Evolutionary conservation across 2,797 vertebrate species (phyloP).

Genomic region (Sitta carolinensis): DNA sequence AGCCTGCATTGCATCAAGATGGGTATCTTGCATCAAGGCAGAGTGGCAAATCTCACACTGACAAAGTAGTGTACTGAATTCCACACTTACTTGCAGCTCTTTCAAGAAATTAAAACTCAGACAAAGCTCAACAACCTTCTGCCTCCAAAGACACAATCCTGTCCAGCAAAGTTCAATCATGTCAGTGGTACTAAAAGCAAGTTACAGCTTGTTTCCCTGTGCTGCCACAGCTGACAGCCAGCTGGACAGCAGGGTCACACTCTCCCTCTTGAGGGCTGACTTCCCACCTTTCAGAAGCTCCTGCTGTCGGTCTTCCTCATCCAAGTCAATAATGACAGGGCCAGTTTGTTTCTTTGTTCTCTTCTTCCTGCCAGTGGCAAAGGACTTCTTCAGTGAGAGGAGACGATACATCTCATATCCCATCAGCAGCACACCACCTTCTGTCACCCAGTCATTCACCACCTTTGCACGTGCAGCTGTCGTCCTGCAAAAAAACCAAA

Average conservation of each 20-base stretch:
- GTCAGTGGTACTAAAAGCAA: neutral
- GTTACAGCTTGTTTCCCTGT: neutral
- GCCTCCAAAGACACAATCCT: neutral
- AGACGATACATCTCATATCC: slow-evolving; percentile 99
- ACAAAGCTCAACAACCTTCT: neutral
- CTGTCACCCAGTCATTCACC: slow-evolving; percentile 92
- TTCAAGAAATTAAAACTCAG: neutral
- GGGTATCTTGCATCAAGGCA: neutral
- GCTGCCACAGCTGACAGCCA: neutral
- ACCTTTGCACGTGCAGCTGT: slow-evolving; percentile 94
- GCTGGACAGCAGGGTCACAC: neutral
- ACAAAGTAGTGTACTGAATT: neutral
- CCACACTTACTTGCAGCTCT: neutral
- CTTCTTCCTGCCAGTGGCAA: slow-evolving; percentile 92
- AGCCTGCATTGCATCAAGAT: neutral
- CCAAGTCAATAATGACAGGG: slow-evolving; percentile 97
- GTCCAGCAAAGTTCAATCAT: neutral
- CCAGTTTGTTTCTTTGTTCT: slow-evolving; percentile 94
- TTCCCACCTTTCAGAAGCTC: slow-evolving; percentile 93
- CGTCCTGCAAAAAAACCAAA: slow-evolving; percentile 77
- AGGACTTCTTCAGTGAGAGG: slow-evolving; percentile 97
- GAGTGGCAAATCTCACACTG: neutral
- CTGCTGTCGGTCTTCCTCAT: slow-evolving; percentile 97
- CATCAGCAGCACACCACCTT: slow-evolving; percentile 96
- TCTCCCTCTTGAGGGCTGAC: neutral